Evolutionary conservation across 1,140 invertebrate species (phyloP), one percentile per base, ranked within the genome.

Genomic region (Hyles vespertilio): DNA sequence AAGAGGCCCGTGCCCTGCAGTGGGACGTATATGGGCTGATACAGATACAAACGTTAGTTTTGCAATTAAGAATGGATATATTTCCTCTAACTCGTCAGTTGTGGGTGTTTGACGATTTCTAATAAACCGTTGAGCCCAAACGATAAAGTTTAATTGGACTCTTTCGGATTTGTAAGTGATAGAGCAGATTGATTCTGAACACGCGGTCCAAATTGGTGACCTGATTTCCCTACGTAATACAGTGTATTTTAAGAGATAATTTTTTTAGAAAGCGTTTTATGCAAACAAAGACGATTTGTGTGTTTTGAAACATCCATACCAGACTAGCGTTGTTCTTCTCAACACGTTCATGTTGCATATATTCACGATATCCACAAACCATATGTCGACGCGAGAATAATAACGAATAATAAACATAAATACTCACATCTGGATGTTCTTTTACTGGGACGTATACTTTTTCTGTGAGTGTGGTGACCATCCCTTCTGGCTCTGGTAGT

Each of bases 371-470:
- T 48, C n/a, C 36, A 40, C 36, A 40, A 40, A 5, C 36, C 36
- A 40, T 40, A 40, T 40, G 36, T 40, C 36, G 36, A 40, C 36
- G 36, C 36, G 36, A 5, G 5, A 40, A 40, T 5, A 40, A 40
- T 8, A 51, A 51, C 33, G 34, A 51, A 51, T 51, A 51, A 33
- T 51, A 10, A 34, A 51, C 50, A 51, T 47, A 62, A 63, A 51
- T 80, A 96, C 96, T 98, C 92, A 99, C 98, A 89, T 99, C 98
- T 92, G 99, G 99, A 91, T 99, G 97, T 90, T 99, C 98, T 93
- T 99, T 99, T 69, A 98, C 96, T 88, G 99, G 99, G 79, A 99
- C 98, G 91, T 98, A 99, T 75, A 99, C 96, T 94, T 99, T 99
- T 92, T 99, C 98, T 90, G 97, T 97, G 71, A 98, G 92, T 76